Percentiles rank a stretch among this genome's conserved stretches.
phyloP scores from a whole-genome alignment of 2,113 vertebrate species.

The Pteropus alecto region DNA sequence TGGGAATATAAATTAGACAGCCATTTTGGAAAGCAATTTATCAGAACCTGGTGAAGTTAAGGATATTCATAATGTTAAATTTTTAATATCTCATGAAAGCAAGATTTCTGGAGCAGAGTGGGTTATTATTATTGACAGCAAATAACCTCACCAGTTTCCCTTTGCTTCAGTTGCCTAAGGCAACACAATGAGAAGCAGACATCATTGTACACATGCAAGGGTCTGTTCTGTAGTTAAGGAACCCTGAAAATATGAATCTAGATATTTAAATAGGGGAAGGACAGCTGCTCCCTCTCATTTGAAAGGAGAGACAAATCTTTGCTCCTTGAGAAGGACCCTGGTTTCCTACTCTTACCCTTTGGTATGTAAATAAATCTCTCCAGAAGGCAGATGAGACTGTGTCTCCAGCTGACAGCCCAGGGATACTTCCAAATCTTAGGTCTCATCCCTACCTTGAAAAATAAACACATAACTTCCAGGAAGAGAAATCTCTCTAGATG shows the following conservation, averaged over 20 bases:
- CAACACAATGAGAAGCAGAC: background rate
- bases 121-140: background rate
- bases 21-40: background rate
- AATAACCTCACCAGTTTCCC: background rate
- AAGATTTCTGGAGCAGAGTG: background rate
- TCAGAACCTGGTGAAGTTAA: background rate
- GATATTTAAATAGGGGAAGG: background rate
- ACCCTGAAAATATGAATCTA: background rate
- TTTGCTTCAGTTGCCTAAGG: slow-evolving; percentile 1
- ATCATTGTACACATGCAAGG: background rate
- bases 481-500: background rate
- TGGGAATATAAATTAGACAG: background rate
- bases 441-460: background rate
- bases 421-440: background rate
- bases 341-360: background rate
- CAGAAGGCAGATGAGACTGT: background rate
- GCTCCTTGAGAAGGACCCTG: background rate
- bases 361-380: background rate
- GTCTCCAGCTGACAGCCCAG: background rate
- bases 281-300: background rate
- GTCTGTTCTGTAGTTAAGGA: background rate
- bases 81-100: background rate
- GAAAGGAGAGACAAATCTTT: background rate
- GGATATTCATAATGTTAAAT: background rate
- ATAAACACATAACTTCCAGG: background rate